A percentile compares a stretch with the other conserved stretches of the same genome.
These are phyloP conservation scores for Xerus rutilus DNA, from an alignment of 2,797 vertebrate genomes.

Conservation along the genomic window DNA sequence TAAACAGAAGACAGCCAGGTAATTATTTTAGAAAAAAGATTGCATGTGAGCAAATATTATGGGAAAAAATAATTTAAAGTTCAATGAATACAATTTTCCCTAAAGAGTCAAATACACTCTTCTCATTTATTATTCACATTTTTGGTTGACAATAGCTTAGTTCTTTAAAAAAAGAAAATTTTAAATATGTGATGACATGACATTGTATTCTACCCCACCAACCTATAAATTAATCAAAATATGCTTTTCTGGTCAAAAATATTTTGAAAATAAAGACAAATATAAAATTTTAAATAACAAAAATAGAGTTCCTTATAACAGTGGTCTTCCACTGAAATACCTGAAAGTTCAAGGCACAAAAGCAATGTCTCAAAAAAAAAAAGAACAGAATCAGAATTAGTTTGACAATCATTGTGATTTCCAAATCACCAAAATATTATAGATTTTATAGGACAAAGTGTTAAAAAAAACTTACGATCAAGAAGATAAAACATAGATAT, in stretches of 20 bases:
- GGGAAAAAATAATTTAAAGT: constrained; percentile 46
- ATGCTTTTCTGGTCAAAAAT: neutral
- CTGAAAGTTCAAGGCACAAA: constrained; percentile 6
- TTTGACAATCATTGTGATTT: neutral
- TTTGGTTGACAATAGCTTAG: constrained; percentile 39
- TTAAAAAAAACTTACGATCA: neutral
- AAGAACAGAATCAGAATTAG: neutral
- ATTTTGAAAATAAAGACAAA: constrained; percentile 30
- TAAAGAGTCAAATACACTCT: neutral
- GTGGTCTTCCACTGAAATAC: neutral
- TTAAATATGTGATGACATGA: neutral
- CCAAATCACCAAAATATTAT: neutral
- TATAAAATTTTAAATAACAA: constrained; percentile 32
- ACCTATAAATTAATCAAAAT: neutral
- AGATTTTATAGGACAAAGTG: neutral
- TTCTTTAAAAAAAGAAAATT: constrained; percentile 38
- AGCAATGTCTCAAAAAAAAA: neutral
- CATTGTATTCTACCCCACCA: neutral
- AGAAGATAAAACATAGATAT: neutral
- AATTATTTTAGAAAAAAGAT: constrained; percentile 15
- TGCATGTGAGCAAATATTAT: neutral
- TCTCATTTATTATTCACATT: neutral
- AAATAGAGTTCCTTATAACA: neutral
- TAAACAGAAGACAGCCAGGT: neutral
- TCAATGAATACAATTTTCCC: neutral